phyloP scores from a whole-genome alignment of 2,888 invertebrate genomes.

The Nebria salina region DNA sequence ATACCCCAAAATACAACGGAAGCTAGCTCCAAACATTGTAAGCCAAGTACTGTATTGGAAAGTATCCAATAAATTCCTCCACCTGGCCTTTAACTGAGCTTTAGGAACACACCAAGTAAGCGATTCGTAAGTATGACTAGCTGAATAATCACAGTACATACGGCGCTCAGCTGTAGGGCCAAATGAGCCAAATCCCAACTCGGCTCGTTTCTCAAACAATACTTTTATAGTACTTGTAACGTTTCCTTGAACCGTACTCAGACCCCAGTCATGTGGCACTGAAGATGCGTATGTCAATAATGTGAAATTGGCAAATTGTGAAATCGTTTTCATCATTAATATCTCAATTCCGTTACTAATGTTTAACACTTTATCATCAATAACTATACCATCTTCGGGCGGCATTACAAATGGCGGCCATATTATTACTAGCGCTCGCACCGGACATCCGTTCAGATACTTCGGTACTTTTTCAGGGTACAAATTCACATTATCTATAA shows the following conservation, averaged over 20 bases:
- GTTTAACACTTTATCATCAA: constrained; percentile 44
- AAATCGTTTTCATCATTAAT: constrained; percentile 52
- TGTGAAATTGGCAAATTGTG: constrained; percentile 53
- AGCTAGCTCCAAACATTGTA: constrained; percentile 55
- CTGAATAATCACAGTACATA: constrained; percentile 1
- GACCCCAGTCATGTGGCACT: constrained; percentile 52
- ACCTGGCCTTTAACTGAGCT: not conserved
- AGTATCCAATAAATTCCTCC: constrained; percentile 62
- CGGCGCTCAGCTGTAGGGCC: constrained; percentile 8
- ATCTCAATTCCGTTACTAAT: constrained; percentile 53
- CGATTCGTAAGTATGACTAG: not conserved
- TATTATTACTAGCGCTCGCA: constrained; percentile 55
- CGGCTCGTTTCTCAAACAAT: not conserved
- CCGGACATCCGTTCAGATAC: constrained; percentile 55
- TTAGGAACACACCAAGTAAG: constrained; percentile 11
- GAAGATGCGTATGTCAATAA: constrained; percentile 50
- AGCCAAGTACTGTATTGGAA: constrained; percentile 64
- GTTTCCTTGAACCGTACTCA: constrained; percentile 51
- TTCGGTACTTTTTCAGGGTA: constrained; percentile 55
- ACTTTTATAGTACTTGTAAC: constrained; percentile 10
- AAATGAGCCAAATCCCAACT: constrained; percentile 4
- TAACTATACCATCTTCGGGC: constrained; percentile 48
- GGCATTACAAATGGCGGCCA: constrained; percentile 48
- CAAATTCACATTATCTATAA: constrained; percentile 48
- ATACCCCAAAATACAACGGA: not conserved